Evolutionary conservation across 1,140 invertebrate genomes (phyloP), one percentile per base, ranked within the genome.

Genomic region (Armadillidium nasatum): DNA sequence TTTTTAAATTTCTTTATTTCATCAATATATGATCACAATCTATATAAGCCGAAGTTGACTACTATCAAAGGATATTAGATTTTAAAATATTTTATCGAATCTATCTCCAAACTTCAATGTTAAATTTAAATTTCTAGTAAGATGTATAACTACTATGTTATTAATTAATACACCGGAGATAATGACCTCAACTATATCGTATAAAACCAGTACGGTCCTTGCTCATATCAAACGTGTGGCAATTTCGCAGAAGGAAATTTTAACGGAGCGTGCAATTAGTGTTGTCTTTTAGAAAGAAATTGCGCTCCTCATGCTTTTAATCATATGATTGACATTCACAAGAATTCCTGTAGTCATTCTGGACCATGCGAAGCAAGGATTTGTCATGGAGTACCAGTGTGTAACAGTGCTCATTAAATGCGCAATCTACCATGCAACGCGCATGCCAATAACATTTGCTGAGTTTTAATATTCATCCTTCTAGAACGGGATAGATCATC

Each of bases 61-160:
- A n/a, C n/a, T n/a, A n/a, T n/a, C n/a, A n/a, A n/a, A n/a, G n/a
- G n/a, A 33, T 33, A 33, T 33, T 6, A 33, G 1, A 33, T 33
- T 33, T 33, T 33, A 33, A 33, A 33, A 33, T 33, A 33, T 33
- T 33, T 33, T 33, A 33, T 33, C 33, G 6, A 33, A 33, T 33
- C 33, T 33, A 6, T 33, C 33, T 33, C 33, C 33, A 33, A 3
- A 33, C 33, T 33, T 33, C 33, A 60, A 60, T 60, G 11, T 19
- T 60, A 13, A 60, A 3, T 13, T 60, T 60, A 60, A 60, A 60
- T 15, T 60, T 60, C 11, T 60, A 13, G 19, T 60, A 60, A 60
- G 19, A 60, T 60, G 50, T 60, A 60, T 19, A 60, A 60, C 50
- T 60, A 60, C 50, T 60, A 60, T 60, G 50, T 60, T 19, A 60